Evolutionary conservation across 1,140 invertebrate species (phyloP).

Genomic region (Subanguina moxae): DNA sequence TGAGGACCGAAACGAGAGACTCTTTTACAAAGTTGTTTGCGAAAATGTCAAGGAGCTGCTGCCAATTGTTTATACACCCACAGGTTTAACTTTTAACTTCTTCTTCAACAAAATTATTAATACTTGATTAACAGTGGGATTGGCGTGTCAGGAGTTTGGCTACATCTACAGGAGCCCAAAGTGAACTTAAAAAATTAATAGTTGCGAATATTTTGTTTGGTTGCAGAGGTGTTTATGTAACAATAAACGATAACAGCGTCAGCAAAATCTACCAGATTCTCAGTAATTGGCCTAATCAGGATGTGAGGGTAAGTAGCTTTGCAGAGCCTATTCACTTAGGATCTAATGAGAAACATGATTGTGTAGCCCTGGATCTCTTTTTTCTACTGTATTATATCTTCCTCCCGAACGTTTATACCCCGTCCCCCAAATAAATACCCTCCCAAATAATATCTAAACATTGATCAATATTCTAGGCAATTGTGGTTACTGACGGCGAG

Average conservation of each 20-base stretch:
- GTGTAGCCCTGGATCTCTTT: too few relatives aligned
- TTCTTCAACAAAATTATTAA: too few relatives aligned
- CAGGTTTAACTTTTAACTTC: constrained; percentile 65
- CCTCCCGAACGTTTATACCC: too few relatives aligned
- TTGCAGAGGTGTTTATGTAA: constrained; percentile 79
- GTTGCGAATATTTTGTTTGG: too few relatives aligned
- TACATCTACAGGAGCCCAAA: constrained; percentile 84
- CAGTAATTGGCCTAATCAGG: constrained; percentile 79
- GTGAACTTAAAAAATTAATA: constrained; percentile 49
- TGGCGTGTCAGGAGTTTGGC: constrained; percentile 92
- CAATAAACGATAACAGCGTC: constrained; percentile 89
- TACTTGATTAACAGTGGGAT: constrained; percentile 62
- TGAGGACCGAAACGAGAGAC: constrained; percentile 86
- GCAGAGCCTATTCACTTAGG: too few relatives aligned
- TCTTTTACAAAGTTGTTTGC: constrained; percentile 85
- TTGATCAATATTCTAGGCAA: constrained; percentile 71
- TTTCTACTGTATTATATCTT: constrained; percentile 11
- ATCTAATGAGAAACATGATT: too few relatives aligned
- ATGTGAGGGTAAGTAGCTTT: constrained; percentile 67
- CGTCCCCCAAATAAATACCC: too few relatives aligned
- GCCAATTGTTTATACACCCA: constrained; percentile 96
- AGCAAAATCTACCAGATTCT: constrained; percentile 62
- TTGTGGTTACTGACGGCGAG: constrained; percentile 90
- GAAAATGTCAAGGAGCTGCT: constrained; percentile 81
- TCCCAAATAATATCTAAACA: too few relatives aligned